A percentile compares a stretch with the other conserved stretches of the same genome.
These are phyloP conservation scores for Idris sp. DNA, from an alignment of 1,140 invertebrate species.

Conservation along the genomic window DNA sequence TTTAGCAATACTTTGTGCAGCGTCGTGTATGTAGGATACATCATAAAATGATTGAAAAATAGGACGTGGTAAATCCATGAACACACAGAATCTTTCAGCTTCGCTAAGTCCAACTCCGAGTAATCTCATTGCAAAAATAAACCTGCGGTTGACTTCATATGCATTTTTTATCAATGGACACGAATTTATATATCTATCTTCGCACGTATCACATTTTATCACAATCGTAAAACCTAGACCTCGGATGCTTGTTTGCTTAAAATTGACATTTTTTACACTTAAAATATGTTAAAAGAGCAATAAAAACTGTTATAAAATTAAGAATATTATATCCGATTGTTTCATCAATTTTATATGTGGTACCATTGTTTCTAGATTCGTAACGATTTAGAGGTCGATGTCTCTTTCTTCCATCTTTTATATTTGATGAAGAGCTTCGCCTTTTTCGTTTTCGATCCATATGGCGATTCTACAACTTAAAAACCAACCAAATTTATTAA, in stretches of 20 bases:
- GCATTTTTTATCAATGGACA: conserved; percentile 15
- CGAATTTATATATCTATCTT: too few relatives aligned
- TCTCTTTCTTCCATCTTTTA: too few relatives aligned
- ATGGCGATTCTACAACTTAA: too few relatives aligned
- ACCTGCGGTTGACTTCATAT: conserved; percentile 47
- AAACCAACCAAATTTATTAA: too few relatives aligned
- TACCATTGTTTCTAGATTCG: too few relatives aligned
- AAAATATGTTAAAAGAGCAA: conserved; percentile 27
- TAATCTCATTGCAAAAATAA: conserved; percentile 38
- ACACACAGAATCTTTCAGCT: conserved; percentile 3
- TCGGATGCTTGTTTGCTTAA: conserved; percentile 30
- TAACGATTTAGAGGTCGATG: too few relatives aligned
- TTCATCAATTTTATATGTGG: conserved; percentile 12
- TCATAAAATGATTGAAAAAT: neutral
- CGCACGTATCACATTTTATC: too few relatives aligned
- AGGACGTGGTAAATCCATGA: neutral
- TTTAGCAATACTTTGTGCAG: too few relatives aligned
- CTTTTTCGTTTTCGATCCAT: too few relatives aligned
- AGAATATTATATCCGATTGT: conserved; percentile 30
- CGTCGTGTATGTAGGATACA: too few relatives aligned
- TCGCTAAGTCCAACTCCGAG: conserved; percentile 13
- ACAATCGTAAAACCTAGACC: conserved; percentile 50
- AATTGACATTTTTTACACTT: conserved; percentile 53
- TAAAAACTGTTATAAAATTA: conserved; percentile 39
- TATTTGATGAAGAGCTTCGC: too few relatives aligned